Conservation (phyloP, 2,797 vertebrate genomes). For the Sardinella longiceps region DNA sequence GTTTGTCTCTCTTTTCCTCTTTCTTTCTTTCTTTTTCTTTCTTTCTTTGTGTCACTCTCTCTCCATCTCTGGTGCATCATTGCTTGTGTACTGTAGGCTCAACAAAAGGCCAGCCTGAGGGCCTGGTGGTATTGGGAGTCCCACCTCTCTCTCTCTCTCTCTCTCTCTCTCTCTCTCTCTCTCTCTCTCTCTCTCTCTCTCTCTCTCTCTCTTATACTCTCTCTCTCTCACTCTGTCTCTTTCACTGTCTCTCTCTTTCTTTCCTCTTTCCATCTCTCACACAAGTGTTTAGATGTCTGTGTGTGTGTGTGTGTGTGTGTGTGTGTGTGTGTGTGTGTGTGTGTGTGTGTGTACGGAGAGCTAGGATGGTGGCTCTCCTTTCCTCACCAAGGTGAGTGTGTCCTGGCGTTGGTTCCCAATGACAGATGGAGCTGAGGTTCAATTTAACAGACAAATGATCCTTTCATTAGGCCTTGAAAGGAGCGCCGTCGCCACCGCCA, state of each 20-base stretch:
- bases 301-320: slow-evolving; percentile 12
- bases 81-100: not conserved
- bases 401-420: slow-evolving; percentile 59
- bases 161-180: too few relatives aligned
- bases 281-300: slow-evolving; percentile 31
- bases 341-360: not conserved
- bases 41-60: not conserved
- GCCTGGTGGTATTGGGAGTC: not conserved
- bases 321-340: slow-evolving; percentile 24
- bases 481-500: slow-evolving; percentile 51
- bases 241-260: too few relatives aligned
- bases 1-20: not conserved
- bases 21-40: not conserved
- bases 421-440: slow-evolving; percentile 75
- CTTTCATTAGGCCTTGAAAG: slow-evolving; percentile 73
- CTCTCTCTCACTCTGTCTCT: too few relatives aligned
- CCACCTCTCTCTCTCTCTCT: not conserved
- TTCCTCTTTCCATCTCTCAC: not conserved
- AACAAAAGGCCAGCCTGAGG: not conserved
- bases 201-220: not conserved
- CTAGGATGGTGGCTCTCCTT: not conserved
- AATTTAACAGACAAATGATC: slow-evolving; percentile 77
- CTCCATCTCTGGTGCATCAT: not conserved
- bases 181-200: not conserved
- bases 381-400: slow-evolving; percentile 73